Conservation (phyloP, 1,140 invertebrate species). For the Wiebesia pumilae region DNA sequence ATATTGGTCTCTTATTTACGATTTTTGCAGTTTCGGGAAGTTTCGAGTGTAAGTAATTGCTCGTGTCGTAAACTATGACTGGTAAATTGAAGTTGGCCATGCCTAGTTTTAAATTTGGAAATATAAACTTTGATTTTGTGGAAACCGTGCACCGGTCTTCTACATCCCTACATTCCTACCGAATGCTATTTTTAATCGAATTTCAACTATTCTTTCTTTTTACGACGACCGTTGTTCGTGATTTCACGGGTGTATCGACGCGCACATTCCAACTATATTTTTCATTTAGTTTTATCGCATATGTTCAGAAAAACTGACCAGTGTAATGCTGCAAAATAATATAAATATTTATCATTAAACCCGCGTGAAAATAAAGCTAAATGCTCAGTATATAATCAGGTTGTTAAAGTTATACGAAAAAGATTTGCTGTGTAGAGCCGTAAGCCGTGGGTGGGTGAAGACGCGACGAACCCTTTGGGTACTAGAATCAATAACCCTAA, state of each 20-base stretch:
- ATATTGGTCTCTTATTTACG: constrained; percentile 45
- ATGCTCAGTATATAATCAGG: no score
- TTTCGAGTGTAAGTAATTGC: constrained; percentile 1
- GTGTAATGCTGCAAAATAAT: no score
- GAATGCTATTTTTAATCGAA: neutral
- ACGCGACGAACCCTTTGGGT: constrained; percentile 31
- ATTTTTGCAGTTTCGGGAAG: neutral
- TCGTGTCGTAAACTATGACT: neutral
- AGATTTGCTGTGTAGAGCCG: neutral
- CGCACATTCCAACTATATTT: neutral
- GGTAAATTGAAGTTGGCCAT: constrained; percentile 11
- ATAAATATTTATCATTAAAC: no score
- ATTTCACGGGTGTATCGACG: neutral
- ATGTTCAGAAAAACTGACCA: no score
- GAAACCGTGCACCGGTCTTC: neutral
- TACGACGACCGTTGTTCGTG: neutral
- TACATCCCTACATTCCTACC: no score
- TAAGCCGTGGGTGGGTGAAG: neutral
- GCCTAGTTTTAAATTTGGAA: constrained; percentile 3
- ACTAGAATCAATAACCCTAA: constrained; percentile 48
- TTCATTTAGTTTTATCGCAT: no score
- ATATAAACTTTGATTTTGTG: neutral
- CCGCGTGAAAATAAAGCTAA: no score
- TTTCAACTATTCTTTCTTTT: neutral
- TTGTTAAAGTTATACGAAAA: neutral